Conservation (phyloP, 2,797 vertebrate genomes). For the Chiroxiphia lanceolata region DNA sequence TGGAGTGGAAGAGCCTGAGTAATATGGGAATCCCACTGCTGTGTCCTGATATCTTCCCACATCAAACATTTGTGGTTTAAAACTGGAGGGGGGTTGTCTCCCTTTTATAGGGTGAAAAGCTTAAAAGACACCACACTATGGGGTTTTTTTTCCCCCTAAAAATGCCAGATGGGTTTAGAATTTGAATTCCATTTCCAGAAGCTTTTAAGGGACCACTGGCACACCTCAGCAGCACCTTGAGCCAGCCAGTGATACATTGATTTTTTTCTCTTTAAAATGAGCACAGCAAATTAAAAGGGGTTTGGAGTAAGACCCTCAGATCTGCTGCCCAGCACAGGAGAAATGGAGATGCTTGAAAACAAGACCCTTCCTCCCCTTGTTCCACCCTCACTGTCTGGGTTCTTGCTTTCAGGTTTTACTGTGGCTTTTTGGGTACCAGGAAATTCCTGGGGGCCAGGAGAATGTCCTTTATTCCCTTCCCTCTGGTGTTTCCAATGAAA, state of each 20-base stretch:
- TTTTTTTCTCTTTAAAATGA: not conserved
- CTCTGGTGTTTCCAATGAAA: not conserved
- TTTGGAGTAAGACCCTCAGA: not conserved
- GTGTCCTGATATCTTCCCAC: not conserved
- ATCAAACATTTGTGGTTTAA: not conserved
- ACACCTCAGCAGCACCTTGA: not conserved
- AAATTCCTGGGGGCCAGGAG: not conserved
- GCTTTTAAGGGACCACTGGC: not conserved
- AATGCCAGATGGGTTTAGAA: not conserved
- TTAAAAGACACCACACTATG: not conserved
- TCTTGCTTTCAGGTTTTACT: not conserved
- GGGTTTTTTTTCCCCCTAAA: not conserved
- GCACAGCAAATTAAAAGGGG: not conserved
- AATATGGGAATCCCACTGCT: not conserved
- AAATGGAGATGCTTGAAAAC: not conserved
- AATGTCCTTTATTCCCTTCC: not conserved
- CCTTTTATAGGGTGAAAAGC: not conserved
- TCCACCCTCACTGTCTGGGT: not conserved
- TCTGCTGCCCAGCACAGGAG: not conserved
- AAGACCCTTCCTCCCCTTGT: not conserved
- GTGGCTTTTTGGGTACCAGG: not conserved
- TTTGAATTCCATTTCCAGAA: not conserved
- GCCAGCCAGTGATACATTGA: not conserved
- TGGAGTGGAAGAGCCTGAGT: not conserved
- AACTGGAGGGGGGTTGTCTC: not conserved